These are phyloP conservation scores for Petrolisthes cinctipes DNA, from an alignment of 2,888 invertebrate species.

Conservation along the genomic window DNA sequence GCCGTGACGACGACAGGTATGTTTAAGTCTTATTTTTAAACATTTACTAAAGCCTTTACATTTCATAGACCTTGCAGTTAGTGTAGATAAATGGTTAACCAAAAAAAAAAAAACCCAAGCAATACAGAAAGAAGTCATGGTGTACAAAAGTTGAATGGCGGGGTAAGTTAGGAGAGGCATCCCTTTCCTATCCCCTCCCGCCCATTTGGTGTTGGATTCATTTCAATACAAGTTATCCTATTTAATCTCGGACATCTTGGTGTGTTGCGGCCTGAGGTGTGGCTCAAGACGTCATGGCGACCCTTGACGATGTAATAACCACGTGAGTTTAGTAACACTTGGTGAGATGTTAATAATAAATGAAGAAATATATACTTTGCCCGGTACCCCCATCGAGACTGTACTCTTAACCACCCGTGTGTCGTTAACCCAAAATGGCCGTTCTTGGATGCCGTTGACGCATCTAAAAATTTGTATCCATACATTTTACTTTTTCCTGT, in stretches of 20 bases:
- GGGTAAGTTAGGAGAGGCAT: too few relatives aligned
- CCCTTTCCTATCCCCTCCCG: too few relatives aligned
- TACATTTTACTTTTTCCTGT: neutral
- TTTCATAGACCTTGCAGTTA: neutral
- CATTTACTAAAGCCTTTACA: neutral
- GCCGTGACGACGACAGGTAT: slow-evolving; percentile 65
- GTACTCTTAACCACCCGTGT: slow-evolving; percentile 15
- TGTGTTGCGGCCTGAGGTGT: too few relatives aligned
- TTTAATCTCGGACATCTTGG: too few relatives aligned
- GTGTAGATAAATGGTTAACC: neutral
- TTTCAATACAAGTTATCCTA: too few relatives aligned
- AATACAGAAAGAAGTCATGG: too few relatives aligned
- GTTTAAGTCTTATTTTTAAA: neutral
- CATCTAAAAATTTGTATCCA: neutral
- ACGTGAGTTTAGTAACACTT: neutral
- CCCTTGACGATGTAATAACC: neutral
- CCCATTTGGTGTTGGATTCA: too few relatives aligned
- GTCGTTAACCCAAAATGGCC: slow-evolving; percentile 25
- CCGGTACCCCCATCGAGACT: slow-evolving; percentile 18
- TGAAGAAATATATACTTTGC: neutral
- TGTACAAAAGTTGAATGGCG: too few relatives aligned
- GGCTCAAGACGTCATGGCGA: too few relatives aligned
- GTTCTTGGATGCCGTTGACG: neutral
- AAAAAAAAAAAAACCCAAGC: neutral
- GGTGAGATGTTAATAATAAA: neutral